phyloP scores from a whole-genome alignment of 2,113 vertebrate species.

The Lepus timidus region DNA sequence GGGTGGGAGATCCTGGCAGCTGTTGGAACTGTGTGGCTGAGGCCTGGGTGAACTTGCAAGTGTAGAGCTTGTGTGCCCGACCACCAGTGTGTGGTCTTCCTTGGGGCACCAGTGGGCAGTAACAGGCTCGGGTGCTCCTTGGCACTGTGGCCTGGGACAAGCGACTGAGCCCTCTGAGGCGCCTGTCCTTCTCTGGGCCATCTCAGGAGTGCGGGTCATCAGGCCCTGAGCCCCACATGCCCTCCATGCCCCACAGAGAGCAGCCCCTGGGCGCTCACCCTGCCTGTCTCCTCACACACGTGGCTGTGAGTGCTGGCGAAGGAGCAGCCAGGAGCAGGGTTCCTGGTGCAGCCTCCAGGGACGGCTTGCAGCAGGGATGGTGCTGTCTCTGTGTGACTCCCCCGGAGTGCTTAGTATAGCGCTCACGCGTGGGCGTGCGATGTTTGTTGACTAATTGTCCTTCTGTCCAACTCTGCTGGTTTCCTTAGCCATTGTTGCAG shows the following conservation, averaged over 20 bases:
- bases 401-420: conserved; percentile 42
- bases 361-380: background rate
- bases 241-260: background rate
- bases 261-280: background rate
- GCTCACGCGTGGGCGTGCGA: background rate
- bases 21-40: rapidly evolving
- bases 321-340: background rate
- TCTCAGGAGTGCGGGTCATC: too few species aligned
- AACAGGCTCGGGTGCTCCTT: rapidly evolving
- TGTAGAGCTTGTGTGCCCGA: background rate
- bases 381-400: background rate
- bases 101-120: background rate
- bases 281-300: background rate
- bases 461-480: conserved; percentile 17
- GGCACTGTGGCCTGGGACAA: background rate
- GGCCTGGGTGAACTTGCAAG: rapidly evolving
- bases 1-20: background rate
- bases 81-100: background rate
- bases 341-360: rapidly evolving
- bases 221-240: background rate
- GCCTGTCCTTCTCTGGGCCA: background rate
- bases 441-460: conserved; percentile 28
- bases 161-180: too few species aligned
- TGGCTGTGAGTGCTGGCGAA: background rate
- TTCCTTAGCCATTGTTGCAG: background rate